phyloP scores from a whole-genome alignment of 53 echinoderm and acorn worm genomes.

The Echinometra lucunter region DNA sequence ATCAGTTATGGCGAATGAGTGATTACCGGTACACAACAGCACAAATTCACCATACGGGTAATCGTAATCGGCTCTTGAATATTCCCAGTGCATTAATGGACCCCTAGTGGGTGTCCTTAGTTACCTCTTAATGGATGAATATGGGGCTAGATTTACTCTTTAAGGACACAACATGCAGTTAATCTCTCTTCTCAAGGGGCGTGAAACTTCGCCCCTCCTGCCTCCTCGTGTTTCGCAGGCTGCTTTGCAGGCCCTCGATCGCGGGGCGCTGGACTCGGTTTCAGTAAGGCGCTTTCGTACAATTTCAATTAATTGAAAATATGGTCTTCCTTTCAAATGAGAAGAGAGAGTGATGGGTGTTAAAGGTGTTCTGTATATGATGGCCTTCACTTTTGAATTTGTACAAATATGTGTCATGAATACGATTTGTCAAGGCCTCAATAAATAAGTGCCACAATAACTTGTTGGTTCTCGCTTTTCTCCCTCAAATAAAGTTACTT shows the following conservation, averaged over 20 bases:
- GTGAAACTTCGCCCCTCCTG: conserved; percentile 37
- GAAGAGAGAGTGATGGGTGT: background rate
- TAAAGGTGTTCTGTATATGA: background rate
- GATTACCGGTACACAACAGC: background rate
- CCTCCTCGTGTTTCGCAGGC: conserved; percentile 9
- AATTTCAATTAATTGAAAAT: conserved; percentile 39
- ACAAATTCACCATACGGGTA: background rate
- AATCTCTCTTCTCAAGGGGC: conserved; percentile 48
- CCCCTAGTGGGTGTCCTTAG: background rate
- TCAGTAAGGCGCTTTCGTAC: conserved; percentile 12
- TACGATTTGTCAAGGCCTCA: too few species aligned
- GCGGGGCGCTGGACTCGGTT: background rate
- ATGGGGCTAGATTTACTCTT: conserved; percentile 14
- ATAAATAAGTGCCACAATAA: too few species aligned
- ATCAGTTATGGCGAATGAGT: background rate
- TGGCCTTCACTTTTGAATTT: background rate
- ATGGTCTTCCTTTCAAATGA: background rate
- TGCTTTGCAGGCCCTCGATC: background rate
- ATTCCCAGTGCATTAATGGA: background rate
- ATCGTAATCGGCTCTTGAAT: background rate
- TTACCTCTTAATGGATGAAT: conserved; percentile 34
- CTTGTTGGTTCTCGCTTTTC: too few species aligned
- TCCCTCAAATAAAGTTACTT: too few species aligned
- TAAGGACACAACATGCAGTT: background rate
- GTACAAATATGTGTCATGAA: too few species aligned